Percentiles rank a stretch among this genome's conserved stretches.
phyloP scores from a whole-genome alignment of 2,113 vertebrate genomes.

The Cyprinus carpio region DNA sequence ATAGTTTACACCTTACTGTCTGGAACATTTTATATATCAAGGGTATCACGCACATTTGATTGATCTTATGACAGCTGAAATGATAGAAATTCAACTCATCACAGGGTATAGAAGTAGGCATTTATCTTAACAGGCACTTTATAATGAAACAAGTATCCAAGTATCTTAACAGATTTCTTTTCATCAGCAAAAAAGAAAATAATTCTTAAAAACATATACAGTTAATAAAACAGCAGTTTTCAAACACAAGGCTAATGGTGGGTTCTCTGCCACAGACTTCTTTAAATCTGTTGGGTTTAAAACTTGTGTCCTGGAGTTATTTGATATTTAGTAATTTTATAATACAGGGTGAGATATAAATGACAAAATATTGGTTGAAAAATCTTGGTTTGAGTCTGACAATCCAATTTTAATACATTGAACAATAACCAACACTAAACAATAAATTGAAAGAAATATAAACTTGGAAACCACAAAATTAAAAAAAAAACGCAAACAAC shows the following conservation, averaged over 20 bases:
- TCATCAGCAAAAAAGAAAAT: neutral
- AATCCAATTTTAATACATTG: conserved; percentile 45
- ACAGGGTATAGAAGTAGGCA: neutral
- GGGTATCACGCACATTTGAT: no score
- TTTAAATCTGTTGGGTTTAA: conserved; percentile 2
- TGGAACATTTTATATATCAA: neutral
- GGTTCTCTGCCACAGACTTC: neutral
- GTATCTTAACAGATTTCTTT: neutral
- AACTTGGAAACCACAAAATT: conserved; percentile 51
- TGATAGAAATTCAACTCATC: neutral
- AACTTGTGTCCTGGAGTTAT: neutral
- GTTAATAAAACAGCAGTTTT: neutral
- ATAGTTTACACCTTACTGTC: neutral
- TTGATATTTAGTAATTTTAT: neutral
- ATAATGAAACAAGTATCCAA: conserved; percentile 12
- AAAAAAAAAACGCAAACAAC: conserved; percentile 1
- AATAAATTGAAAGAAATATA: conserved; percentile 52
- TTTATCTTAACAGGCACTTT: conserved; percentile 15
- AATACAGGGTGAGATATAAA: neutral
- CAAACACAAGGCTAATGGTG: neutral
- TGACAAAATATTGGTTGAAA: neutral
- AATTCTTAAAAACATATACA: neutral
- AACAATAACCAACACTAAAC: conserved; percentile 59
- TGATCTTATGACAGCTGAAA: neutral
- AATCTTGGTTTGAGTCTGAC: conserved; percentile 55